These are phyloP conservation scores for Clytia hemisphaerica DNA, from an alignment of 30 jellyfish, hydroid and myxozoan species.

Conservation along the genomic window DNA sequence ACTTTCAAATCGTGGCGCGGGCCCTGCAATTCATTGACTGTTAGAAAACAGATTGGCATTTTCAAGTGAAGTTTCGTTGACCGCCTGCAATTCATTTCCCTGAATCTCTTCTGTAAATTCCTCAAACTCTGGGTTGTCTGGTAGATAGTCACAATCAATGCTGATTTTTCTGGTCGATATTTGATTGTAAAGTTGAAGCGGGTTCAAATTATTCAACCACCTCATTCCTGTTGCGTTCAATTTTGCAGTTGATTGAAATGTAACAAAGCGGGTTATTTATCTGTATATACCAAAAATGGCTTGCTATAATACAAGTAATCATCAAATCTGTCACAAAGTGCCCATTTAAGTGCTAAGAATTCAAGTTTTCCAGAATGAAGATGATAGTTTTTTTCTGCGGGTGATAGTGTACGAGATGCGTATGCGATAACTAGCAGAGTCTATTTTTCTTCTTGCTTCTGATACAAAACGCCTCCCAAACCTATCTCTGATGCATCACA, in stretches of 20 bases:
- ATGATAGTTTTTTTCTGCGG: conserved; percentile 44
- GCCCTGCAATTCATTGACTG: too few relatives aligned
- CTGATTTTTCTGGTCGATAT: conserved; percentile 28
- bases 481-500: conserved; percentile 50
- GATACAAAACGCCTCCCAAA: conserved; percentile 53
- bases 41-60: too few relatives aligned
- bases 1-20: too few relatives aligned
- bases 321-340: conserved; percentile 29
- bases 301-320: conserved; percentile 29
- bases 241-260: conserved; percentile 48
- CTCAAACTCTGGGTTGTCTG: too few relatives aligned
- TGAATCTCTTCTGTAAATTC: too few relatives aligned
- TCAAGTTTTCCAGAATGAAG: conserved; percentile 36
- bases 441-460: conserved; percentile 29
- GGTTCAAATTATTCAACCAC: too few relatives aligned
- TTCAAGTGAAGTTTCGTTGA: too few relatives aligned
- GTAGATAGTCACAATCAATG: too few relatives aligned
- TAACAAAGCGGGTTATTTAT: conserved; percentile 38
- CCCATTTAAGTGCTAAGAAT: conserved; percentile 62
- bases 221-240: conserved; percentile 52
- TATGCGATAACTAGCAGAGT: conserved; percentile 42
- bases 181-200: conserved; percentile 19
- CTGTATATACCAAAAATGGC: conserved; percentile 39
- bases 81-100: too few relatives aligned
- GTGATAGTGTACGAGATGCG: conserved; percentile 44